Evolutionary conservation across 2,797 vertebrate genomes (phyloP).

Genomic region (Trematomus bernacchii): DNA sequence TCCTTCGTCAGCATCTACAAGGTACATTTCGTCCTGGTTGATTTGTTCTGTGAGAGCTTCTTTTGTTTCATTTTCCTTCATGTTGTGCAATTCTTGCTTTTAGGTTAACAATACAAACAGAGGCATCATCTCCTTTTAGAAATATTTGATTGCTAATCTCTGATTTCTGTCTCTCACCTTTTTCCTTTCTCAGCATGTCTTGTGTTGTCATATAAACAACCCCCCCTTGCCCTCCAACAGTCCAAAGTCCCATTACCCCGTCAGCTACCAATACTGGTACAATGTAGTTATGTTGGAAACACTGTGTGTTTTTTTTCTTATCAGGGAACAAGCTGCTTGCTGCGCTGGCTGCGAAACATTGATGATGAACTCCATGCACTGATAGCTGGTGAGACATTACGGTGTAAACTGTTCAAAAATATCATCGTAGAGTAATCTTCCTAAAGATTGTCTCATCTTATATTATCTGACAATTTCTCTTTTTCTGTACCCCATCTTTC

Average conservation of each 20-base stretch:
- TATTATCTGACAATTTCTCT: not conserved
- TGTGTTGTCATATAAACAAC: not conserved
- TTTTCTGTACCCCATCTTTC: not conserved
- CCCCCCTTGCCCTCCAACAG: no score
- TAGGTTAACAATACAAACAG: not conserved
- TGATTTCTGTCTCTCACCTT: not conserved
- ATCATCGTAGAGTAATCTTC: not conserved
- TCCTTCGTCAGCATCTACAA: slow-evolving; percentile 99
- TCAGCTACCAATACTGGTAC: no score
- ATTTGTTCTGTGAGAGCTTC: not conserved
- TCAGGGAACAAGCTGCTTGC: slow-evolving; percentile 96
- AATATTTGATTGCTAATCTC: not conserved
- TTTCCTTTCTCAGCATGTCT: not conserved
- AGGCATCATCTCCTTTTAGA: not conserved
- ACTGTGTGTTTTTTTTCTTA: not conserved
- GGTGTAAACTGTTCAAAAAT: slow-evolving; percentile 22
- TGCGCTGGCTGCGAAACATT: slow-evolving; percentile 96
- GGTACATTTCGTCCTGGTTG: slow-evolving; percentile 78
- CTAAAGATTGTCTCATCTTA: not conserved
- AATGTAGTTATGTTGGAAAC: no score
- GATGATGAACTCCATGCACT: slow-evolving; percentile 97
- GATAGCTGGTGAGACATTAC: slow-evolving; percentile 89
- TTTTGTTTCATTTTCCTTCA: not conserved
- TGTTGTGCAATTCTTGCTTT: not conserved
- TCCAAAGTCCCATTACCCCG: no score